These are phyloP conservation scores for Acarapis woodi DNA, from an alignment of 1,140 invertebrate genomes.

Conservation along the genomic window DNA sequence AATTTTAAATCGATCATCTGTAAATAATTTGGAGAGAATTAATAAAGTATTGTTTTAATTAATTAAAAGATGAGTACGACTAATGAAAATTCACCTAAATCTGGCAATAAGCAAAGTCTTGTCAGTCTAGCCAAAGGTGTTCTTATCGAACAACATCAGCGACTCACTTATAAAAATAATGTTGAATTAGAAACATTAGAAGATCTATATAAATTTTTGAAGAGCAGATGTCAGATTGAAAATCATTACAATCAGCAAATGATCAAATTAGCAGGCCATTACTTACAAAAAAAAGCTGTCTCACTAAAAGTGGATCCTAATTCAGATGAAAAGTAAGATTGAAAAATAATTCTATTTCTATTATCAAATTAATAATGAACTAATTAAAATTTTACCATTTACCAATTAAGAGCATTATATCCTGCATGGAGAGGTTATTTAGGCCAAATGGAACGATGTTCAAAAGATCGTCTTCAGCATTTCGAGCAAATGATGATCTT, in stretches of 20 bases:
- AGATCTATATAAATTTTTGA: conserved; percentile 35
- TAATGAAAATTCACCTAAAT: too few species aligned
- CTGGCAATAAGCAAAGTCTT: conserved; percentile 1
- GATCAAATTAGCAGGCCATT: conserved; percentile 58
- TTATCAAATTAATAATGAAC: neutral
- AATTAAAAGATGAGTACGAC: too few species aligned
- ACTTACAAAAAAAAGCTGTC: conserved; percentile 67
- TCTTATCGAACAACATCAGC: conserved; percentile 6
- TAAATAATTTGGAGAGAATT: too few species aligned
- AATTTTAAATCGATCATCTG: too few species aligned
- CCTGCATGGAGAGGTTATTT: conserved; percentile 76
- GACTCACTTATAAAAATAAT: conserved; percentile 6
- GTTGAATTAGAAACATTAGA: conserved; percentile 9
- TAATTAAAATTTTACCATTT: neutral
- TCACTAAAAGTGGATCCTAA: conserved; percentile 37
- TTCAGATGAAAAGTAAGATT: conserved; percentile 9
- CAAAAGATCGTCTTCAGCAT: conserved; percentile 44
- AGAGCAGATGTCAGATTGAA: conserved; percentile 67
- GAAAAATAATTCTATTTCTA: neutral
- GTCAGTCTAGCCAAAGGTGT: conserved; percentile 2
- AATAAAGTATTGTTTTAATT: too few species aligned
- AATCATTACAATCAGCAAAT: conserved; percentile 78
- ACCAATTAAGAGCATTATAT: conserved; percentile 30
- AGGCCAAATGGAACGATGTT: conserved; percentile 78
- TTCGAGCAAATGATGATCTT: conserved; percentile 53